Evolutionary conservation across 2,797 vertebrate genomes (phyloP), one percentile per base, ranked within the genome.

Genomic region (Melanitta fusca): DNA sequence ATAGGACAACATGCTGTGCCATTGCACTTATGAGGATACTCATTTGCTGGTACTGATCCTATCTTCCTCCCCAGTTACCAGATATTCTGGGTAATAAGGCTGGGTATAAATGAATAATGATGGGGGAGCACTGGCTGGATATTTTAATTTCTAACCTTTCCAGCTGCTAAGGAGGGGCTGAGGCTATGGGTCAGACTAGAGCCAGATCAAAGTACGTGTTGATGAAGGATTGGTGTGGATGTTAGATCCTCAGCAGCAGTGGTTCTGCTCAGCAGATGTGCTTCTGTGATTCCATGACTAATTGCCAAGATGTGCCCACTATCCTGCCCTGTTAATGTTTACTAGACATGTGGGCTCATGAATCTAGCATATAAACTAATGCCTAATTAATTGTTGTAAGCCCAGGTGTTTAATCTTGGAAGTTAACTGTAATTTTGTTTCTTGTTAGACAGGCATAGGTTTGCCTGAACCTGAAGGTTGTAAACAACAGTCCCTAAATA

Each of bases 201-300:
- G 27, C 22, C 28, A 8, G 5, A 36, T 77, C 41, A 32, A 0
- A 39, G 49, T n/a, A 25, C 58, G 41, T 45, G 38, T 47, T 57
- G 72, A 1, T 13, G 13, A 22, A 34, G 64, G 41, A 13, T 54
- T 32, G 5, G 5, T 16, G 47, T 38, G 54, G n/a, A 3, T 43
- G 13, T 22, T 71, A 66, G 14, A 28, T 41, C 2, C 22, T 51
- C 2, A 3, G 28, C 20, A 28, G 9, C 25, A 12, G 0, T 0
- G 0, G 12, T 58, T 64, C 27, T 72, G 71, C 14, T 34, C 34
- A 51, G n/a, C 58, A 84, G 65, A 62, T 6, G 7, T 43, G 25
- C 45, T 79, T 34, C 77, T 49, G 0, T 57, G 61, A 34, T 30
- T 79, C 60, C 34, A 34, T 25, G 56, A 25, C 18, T 38, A 18